A percentile compares a stretch with the other conserved stretches of the same genome.
Conservation (phyloP, 37 sponge, comb jelly and placozoan species). For the Cliona cf. orientalis region DNA sequence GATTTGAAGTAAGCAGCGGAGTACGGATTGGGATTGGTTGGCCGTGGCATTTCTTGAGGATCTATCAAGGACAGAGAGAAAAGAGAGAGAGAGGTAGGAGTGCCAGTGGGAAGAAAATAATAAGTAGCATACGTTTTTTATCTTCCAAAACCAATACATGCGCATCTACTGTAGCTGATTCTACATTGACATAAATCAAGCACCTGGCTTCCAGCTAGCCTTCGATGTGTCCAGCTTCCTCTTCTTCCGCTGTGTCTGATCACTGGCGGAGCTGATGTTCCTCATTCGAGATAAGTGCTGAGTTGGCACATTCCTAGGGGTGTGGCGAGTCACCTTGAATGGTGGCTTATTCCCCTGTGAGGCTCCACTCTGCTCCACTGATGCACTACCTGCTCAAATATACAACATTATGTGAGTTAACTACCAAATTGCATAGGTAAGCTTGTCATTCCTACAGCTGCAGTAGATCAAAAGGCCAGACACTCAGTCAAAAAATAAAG, state of each 20-base stretch:
- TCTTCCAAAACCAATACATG: too few relatives aligned
- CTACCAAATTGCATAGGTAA: background rate
- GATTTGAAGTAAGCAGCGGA: background rate
- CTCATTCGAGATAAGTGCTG: background rate
- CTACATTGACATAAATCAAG: too few relatives aligned
- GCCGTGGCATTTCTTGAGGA: too few relatives aligned
- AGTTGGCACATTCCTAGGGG: slow-evolving; percentile 31
- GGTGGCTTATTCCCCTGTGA: slow-evolving; percentile 4
- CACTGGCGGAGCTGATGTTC: slow-evolving; percentile 1
- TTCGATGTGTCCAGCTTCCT: slow-evolving; percentile 44
- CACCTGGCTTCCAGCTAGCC: too few relatives aligned
- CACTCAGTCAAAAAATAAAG: background rate
- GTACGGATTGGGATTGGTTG: too few relatives aligned
- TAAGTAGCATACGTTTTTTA: too few relatives aligned
- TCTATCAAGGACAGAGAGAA: too few relatives aligned
- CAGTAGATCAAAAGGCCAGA: background rate
- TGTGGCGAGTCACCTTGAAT: slow-evolving; percentile 74
- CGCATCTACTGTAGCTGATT: background rate
- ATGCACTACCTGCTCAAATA: slow-evolving; percentile 43
- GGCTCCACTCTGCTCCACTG: slow-evolving; percentile 19
- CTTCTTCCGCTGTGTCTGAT: slow-evolving; percentile 57
- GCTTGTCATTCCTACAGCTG: background rate
- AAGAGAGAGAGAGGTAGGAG: too few relatives aligned
- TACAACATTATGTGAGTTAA: background rate
- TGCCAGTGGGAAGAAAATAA: too few relatives aligned